Evolutionary conservation across 2,797 vertebrate genomes (phyloP).

Genomic region (Otus scops): DNA sequence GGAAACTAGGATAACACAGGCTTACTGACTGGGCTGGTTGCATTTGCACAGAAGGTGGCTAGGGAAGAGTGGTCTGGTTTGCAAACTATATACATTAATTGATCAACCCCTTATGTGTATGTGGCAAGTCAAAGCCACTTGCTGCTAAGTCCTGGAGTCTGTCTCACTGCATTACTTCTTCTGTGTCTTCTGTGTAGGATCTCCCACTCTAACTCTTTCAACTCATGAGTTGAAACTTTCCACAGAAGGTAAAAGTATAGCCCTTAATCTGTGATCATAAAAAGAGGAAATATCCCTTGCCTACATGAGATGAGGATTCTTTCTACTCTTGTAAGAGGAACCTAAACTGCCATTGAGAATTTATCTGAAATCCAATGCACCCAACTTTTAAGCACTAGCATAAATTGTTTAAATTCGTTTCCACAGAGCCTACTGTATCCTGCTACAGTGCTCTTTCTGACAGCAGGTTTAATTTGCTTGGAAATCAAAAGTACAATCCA

Average conservation of each 20-base stretch:
- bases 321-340: slow-evolving; percentile 1
- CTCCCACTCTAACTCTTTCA: not conserved
- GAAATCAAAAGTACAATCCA: slow-evolving; percentile 70
- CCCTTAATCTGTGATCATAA: not conserved
- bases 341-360: slow-evolving; percentile 15
- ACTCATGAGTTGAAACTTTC: not conserved
- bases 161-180: not conserved
- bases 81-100: not conserved
- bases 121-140: rapidly evolving
- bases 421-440: slow-evolving; percentile 51
- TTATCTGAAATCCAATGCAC: slow-evolving; percentile 60
- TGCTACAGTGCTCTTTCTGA: slow-evolving; percentile 49
- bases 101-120: not conserved
- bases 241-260: not conserved
- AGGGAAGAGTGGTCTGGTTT: not conserved
- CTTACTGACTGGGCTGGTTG: not conserved
- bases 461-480: slow-evolving; percentile 64
- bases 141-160: not conserved
- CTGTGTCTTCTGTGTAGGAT: not conserved
- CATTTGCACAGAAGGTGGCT: not conserved
- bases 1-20: not conserved
- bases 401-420: slow-evolving; percentile 70
- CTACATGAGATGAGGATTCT: not conserved
- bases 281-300: not conserved
- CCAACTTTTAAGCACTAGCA: slow-evolving; percentile 55